Conservation (phyloP, 35 echinoderm and acorn worm genomes). For the Apostichopus japonicus region DNA sequence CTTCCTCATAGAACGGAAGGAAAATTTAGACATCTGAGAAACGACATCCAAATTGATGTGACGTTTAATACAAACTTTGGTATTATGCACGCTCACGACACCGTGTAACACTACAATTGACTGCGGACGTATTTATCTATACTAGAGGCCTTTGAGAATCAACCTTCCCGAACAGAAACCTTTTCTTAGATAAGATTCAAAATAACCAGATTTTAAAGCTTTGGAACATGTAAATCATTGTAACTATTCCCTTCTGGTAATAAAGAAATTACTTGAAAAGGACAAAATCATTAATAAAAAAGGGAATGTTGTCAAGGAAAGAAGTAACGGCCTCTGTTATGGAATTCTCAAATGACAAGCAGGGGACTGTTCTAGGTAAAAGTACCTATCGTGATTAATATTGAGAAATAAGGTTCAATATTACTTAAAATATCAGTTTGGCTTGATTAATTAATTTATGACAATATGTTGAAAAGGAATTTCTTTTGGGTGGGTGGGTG, state of each 20-base stretch:
- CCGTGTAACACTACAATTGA: constrained; percentile 3
- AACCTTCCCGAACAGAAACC: background rate
- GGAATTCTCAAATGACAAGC: constrained; percentile 3
- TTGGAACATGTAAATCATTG: constrained; percentile 9
- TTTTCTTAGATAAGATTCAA: background rate
- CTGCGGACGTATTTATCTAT: background rate
- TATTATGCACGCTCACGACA: constrained; percentile 17
- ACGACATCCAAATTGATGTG: background rate
- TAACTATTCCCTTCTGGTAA: constrained; percentile 4
- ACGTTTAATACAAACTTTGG: constrained; percentile 2
- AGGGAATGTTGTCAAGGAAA: background rate
- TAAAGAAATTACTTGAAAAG: constrained; percentile 4
- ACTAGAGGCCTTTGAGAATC: background rate
- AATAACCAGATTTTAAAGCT: background rate
- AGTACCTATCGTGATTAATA: too few species aligned
- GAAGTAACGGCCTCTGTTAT: background rate
- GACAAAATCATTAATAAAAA: constrained; percentile 8
- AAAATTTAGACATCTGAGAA: background rate
- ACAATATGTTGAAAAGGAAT: too few species aligned
- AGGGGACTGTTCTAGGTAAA: background rate
- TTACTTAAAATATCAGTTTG: too few species aligned
- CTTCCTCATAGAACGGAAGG: constrained; percentile 1
- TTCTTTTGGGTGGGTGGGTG: too few species aligned
- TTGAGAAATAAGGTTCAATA: too few species aligned
- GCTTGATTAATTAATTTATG: too few species aligned